Conservation (phyloP, 92 coral and sea anemone species). For the Scolanthus callimorphus region DNA sequence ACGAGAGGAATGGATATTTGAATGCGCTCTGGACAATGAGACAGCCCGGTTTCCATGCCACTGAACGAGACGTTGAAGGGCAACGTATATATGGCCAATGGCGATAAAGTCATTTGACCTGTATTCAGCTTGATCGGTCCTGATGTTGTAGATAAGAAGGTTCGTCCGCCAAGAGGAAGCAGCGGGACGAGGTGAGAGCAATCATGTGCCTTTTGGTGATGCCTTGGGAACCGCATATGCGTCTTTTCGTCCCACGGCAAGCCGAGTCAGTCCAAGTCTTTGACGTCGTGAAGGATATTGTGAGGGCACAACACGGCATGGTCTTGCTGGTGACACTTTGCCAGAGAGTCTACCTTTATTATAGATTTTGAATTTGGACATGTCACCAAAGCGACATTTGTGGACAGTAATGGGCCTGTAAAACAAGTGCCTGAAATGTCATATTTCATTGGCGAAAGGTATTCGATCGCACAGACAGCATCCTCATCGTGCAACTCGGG, state of each 20-base stretch:
- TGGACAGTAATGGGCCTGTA: not conserved
- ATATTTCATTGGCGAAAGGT: not conserved
- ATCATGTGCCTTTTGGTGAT: not conserved
- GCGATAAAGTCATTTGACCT: not conserved
- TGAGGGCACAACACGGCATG: not conserved
- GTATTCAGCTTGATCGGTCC: not conserved
- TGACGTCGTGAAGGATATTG: not conserved
- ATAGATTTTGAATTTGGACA: not conserved
- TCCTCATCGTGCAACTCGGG: not conserved
- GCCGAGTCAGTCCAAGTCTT: not conserved
- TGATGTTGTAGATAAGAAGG: constrained; percentile 2
- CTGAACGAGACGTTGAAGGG: constrained; percentile 3
- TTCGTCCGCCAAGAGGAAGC: constrained; percentile 9
- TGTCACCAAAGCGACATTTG: not conserved
- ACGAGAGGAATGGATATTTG: not conserved
- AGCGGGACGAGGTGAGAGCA: not conserved
- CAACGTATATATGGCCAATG: constrained; percentile 5
- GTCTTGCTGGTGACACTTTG: not conserved
- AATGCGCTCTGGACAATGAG: not conserved
- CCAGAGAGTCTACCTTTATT: not conserved
- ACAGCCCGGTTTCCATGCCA: constrained; percentile 11
- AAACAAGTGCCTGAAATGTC: not conserved
- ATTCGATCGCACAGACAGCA: constrained; percentile 7
- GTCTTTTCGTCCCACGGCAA: not conserved
- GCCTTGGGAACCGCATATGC: not conserved